Percentiles rank a stretch among this genome's conserved stretches.
These are phyloP conservation scores for Halcyon chelicuti DNA, from an alignment of 2,797 vertebrate species.

Conservation along the genomic window DNA sequence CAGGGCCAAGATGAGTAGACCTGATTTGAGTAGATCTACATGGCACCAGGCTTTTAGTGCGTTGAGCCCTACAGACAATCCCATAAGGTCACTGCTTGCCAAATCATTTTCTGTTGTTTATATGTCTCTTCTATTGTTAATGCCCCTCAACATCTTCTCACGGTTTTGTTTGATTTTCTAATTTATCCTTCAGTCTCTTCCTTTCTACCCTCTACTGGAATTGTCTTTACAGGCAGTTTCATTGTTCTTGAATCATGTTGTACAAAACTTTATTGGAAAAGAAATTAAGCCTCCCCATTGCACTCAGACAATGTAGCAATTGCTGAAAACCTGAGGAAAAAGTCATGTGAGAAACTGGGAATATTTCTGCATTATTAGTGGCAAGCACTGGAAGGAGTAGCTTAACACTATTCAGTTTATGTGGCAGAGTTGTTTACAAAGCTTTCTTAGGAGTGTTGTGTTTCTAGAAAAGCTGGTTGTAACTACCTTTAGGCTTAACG, in stretches of 20 bases:
- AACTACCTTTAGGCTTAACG: background rate
- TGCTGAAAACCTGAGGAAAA: background rate
- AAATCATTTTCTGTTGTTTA: background rate
- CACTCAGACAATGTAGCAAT: background rate
- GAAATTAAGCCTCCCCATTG: background rate
- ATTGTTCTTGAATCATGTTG: background rate
- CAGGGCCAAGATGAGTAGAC: background rate
- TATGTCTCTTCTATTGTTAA: background rate
- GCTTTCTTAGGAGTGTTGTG: rapidly evolving
- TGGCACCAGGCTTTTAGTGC: background rate
- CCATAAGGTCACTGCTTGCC: background rate
- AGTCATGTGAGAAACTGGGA: background rate
- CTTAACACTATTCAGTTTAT: background rate
- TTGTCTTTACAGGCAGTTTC: background rate
- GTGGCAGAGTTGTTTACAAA: background rate
- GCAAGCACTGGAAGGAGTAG: background rate
- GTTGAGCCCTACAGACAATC: background rate
- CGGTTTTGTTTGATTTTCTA: background rate
- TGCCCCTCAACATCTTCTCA: background rate
- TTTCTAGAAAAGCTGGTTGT: background rate
- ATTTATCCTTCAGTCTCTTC: background rate
- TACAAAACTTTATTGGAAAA: background rate
- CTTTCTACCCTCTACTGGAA: background rate
- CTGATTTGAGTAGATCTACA: background rate
- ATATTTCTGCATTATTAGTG: background rate